Conservation (phyloP, 2,888 invertebrate genomes). For the Lithodes maja region DNA sequence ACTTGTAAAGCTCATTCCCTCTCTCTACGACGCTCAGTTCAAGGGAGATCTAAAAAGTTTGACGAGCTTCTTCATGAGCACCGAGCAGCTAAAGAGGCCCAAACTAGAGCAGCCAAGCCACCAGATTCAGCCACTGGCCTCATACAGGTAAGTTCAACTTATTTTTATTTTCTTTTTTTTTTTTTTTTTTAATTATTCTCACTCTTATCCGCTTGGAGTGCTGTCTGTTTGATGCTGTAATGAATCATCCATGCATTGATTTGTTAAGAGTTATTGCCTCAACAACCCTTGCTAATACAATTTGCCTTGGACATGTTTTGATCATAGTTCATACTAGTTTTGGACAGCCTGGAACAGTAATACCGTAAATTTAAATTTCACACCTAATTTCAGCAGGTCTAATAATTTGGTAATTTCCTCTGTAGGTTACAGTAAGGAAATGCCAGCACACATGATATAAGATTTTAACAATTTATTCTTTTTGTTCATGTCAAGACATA, state of each 20-base stretch:
- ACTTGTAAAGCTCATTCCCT: slow-evolving; percentile 70
- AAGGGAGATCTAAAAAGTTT: slow-evolving; percentile 83
- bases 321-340: slow-evolving; percentile 33
- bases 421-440: slow-evolving; percentile 41
- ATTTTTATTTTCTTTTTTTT: background rate
- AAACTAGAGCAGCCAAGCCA: slow-evolving; percentile 67
- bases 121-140: slow-evolving; percentile 57
- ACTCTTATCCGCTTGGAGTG: slow-evolving; percentile 31
- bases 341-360: slow-evolving; percentile 20
- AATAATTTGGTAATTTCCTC: slow-evolving; percentile 36
- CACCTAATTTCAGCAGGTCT: slow-evolving; percentile 20
- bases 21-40: slow-evolving; percentile 79
- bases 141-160: slow-evolving; percentile 49
- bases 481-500: slow-evolving; percentile 8
- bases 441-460: slow-evolving; percentile 31
- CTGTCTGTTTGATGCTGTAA: slow-evolving; percentile 34
- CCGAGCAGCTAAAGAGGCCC: slow-evolving; percentile 80
- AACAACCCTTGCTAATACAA: slow-evolving; percentile 51
- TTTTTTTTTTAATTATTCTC: background rate
- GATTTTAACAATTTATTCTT: slow-evolving; percentile 31
- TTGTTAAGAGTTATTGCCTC: slow-evolving; percentile 34
- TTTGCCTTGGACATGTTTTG: slow-evolving; percentile 47
- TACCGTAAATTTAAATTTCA: slow-evolving; percentile 18
- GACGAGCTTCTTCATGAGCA: slow-evolving; percentile 85
- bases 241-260: slow-evolving; percentile 42